These are phyloP conservation scores for Galerucella pusilla DNA, from an alignment of 2,888 invertebrate genomes.

Conservation along the genomic window DNA sequence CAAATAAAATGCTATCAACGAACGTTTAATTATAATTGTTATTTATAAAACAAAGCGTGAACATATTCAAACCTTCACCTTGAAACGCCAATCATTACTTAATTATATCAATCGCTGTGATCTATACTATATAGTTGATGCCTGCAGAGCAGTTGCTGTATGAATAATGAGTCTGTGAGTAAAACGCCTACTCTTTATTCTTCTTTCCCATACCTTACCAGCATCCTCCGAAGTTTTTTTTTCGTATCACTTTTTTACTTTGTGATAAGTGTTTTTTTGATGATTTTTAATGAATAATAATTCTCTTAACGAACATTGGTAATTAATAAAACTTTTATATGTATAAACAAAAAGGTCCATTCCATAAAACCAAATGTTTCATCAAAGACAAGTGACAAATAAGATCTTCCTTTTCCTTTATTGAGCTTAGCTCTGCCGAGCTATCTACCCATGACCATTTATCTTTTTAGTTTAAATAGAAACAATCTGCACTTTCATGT, in stretches of 20 bases:
- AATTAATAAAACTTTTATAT: neutral
- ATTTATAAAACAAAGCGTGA: neutral
- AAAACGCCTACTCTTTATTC: conserved; percentile 55
- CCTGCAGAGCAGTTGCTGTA: conserved; percentile 51
- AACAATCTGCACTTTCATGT: too few relatives aligned
- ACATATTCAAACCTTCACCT: conserved; percentile 9
- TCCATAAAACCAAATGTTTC: too few relatives aligned
- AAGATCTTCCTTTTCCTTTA: too few relatives aligned
- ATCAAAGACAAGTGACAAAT: too few relatives aligned
- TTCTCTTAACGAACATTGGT: neutral
- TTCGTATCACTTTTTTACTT: conserved; percentile 20
- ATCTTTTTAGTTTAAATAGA: too few relatives aligned
- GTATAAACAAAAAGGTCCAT: too few relatives aligned
- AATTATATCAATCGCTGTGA: conserved; percentile 53
- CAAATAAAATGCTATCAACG: too few relatives aligned
- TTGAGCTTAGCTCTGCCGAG: too few relatives aligned
- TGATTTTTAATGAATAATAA: neutral
- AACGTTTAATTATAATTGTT: neutral
- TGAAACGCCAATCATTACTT: conserved; percentile 58
- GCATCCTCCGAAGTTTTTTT: conserved; percentile 16
- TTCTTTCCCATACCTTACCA: conserved; percentile 28
- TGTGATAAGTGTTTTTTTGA: conserved; percentile 2
- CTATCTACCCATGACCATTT: too few relatives aligned
- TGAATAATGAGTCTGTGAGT: conserved; percentile 56
- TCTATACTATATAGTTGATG: conserved; percentile 50